These are phyloP conservation scores for Rhodinocichla rosea DNA, from an alignment of 2,113 vertebrate genomes.

Conservation along the genomic window DNA sequence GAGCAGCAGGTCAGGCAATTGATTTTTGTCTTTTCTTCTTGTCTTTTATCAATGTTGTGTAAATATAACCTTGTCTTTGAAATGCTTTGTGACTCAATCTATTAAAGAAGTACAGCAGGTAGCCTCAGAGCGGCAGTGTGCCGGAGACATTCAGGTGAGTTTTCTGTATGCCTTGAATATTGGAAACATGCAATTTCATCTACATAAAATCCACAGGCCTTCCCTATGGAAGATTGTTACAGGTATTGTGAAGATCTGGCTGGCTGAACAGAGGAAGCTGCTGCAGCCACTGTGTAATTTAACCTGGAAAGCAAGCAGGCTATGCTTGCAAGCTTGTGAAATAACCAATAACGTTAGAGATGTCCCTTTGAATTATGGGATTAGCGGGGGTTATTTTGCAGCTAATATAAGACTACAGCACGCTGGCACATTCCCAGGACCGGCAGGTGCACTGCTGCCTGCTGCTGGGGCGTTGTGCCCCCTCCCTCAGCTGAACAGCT, in stretches of 20 bases:
- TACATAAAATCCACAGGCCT: not conserved
- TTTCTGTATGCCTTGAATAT: not conserved
- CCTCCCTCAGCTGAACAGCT: not conserved
- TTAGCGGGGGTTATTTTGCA: not conserved
- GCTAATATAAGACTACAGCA: not conserved
- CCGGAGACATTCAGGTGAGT: not conserved
- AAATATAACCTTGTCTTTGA: not conserved
- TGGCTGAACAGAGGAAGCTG: not conserved
- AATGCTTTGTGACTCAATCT: accelerated
- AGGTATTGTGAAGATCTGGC: not conserved
- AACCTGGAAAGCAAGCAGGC: not conserved
- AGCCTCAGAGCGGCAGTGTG: not conserved
- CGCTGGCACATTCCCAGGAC: accelerated
- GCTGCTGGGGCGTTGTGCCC: not conserved
- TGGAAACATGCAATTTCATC: not conserved
- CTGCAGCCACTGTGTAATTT: not conserved
- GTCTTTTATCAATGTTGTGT: not conserved
- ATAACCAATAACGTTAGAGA: not conserved
- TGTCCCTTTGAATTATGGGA: not conserved
- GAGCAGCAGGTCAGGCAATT: not conserved
- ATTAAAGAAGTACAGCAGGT: not conserved
- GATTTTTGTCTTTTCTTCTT: not conserved
- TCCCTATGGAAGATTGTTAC: not conserved
- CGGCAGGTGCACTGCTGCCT: not conserved
- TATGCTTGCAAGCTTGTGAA: not conserved